Conservation (phyloP, 2,888 invertebrate genomes). For the Nowickia ferox region DNA sequence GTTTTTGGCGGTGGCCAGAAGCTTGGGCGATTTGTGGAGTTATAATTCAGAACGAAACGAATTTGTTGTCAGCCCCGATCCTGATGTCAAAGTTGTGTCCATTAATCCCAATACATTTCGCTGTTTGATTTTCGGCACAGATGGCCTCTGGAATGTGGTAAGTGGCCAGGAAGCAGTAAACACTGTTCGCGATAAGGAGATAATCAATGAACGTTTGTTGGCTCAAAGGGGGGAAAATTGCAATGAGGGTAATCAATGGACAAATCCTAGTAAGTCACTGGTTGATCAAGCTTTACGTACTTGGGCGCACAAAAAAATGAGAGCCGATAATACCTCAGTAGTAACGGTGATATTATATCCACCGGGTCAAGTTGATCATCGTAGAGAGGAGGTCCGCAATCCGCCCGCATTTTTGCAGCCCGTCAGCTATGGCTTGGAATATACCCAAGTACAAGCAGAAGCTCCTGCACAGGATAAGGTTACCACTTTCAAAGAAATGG, state of each 20-base stretch:
- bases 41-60: slow-evolving; percentile 95
- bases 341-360: slow-evolving; percentile 95
- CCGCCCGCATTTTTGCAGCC: slow-evolving; percentile 65
- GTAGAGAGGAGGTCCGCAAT: slow-evolving; percentile 79
- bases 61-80: slow-evolving; percentile 99
- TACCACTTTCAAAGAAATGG: slow-evolving; percentile 76
- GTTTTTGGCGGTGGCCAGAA: slow-evolving; percentile 97
- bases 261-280: slow-evolving; percentile 95
- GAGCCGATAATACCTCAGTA: slow-evolving; percentile 98
- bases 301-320: slow-evolving; percentile 93
- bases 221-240: slow-evolving; percentile 80
- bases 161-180: slow-evolving; percentile 92
- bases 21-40: slow-evolving; percentile 98
- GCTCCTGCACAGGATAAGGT: slow-evolving; percentile 62
- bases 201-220: slow-evolving; percentile 87
- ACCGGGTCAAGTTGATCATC: slow-evolving; percentile 85
- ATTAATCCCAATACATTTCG: slow-evolving; percentile 91
- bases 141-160: slow-evolving; percentile 98
- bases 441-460: slow-evolving; percentile 74
- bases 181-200: slow-evolving; percentile 92
- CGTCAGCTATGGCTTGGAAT: slow-evolving; percentile 75
- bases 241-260: slow-evolving; percentile 85
- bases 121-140: slow-evolving; percentile 97
- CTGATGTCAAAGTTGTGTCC: slow-evolving; percentile 94
- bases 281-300: slow-evolving; percentile 91